Percentiles rank a stretch among this genome's conserved stretches.
Evolutionary conservation across 2,888 invertebrate genomes (phyloP).

Genomic region (Drosophila mimica): DNA sequence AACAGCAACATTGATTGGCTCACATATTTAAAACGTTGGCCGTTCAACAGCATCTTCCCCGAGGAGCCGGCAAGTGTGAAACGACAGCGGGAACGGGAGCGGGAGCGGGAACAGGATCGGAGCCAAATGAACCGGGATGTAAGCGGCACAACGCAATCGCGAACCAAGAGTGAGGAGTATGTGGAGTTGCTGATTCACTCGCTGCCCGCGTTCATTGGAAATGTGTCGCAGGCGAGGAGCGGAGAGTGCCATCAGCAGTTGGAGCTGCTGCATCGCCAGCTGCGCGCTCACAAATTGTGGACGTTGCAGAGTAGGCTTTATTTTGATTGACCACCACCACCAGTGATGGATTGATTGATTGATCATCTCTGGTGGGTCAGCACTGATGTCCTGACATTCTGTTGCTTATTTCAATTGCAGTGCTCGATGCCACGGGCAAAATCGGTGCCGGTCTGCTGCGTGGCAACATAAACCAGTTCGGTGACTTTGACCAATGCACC

Average conservation of each 20-base stretch:
- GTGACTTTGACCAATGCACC: constrained; percentile 90
- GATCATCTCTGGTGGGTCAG: constrained; percentile 10
- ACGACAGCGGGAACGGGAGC: constrained; percentile 1
- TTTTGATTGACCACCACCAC: constrained; percentile 4
- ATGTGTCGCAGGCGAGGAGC: constrained; percentile 88
- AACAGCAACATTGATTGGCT: constrained; percentile 65
- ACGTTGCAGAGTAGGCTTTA: constrained; percentile 89
- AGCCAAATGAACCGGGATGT: constrained; percentile 11
- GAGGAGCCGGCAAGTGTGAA: constrained; percentile 45
- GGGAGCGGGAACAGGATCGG: neutral
- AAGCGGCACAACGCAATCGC: constrained; percentile 9
- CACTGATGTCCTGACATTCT: constrained; percentile 9
- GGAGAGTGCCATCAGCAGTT: constrained; percentile 89
- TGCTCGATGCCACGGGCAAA: constrained; percentile 90
- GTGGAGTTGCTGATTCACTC: constrained; percentile 87
- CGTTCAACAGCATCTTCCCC: constrained; percentile 82
- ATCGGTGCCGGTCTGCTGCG: constrained; percentile 89
- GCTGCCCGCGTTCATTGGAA: constrained; percentile 89
- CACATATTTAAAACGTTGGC: constrained; percentile 83
- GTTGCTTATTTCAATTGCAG: constrained; percentile 83
- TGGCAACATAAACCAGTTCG: constrained; percentile 90
- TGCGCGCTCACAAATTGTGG: constrained; percentile 90
- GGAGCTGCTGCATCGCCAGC: constrained; percentile 88
- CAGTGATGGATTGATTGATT: constrained; percentile 4
- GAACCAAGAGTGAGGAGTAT: constrained; percentile 37